Conservation (phyloP, 2,888 invertebrate genomes). For the Agelastica alni region DNA sequence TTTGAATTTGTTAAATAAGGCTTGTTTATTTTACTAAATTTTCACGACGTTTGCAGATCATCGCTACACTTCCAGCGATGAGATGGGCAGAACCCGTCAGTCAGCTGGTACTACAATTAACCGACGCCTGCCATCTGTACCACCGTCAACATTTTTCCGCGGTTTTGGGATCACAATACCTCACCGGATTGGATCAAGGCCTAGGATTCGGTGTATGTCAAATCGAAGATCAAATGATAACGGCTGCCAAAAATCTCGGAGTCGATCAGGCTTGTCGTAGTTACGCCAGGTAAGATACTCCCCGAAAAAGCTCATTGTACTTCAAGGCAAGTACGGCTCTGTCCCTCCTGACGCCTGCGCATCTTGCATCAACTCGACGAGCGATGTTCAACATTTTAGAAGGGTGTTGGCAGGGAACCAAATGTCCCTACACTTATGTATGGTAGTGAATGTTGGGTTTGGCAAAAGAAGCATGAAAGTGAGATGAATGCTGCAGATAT, state of each 20-base stretch:
- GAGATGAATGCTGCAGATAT: too few relatives aligned
- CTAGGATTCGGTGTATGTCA: conserved; percentile 75
- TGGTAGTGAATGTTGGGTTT: too few relatives aligned
- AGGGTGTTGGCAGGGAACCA: too few relatives aligned
- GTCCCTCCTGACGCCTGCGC: too few relatives aligned
- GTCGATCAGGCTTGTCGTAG: conserved; percentile 84
- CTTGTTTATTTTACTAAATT: too few relatives aligned
- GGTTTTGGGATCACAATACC: conserved; percentile 62
- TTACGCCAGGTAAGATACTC: conserved; percentile 61
- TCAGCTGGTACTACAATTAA: conserved; percentile 75
- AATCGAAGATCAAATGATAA: conserved; percentile 77
- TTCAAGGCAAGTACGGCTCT: too few relatives aligned
- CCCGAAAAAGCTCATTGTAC: too few relatives aligned
- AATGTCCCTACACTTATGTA: too few relatives aligned
- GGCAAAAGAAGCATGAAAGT: too few relatives aligned
- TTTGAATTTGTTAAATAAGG: too few relatives aligned
- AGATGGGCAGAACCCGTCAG: conserved; percentile 85
- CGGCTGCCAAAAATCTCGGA: conserved; percentile 77
- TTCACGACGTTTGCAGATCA: conserved; percentile 56
- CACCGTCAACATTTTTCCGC: conserved; percentile 77
- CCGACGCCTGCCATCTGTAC: conserved; percentile 80
- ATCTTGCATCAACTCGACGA: too few relatives aligned
- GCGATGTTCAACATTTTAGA: too few relatives aligned
- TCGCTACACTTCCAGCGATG: conserved; percentile 73
- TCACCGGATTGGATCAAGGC: conserved; percentile 67